phyloP scores from a whole-genome alignment of 2,113 vertebrate genomes.

The Neomonachus schauinslandi region DNA sequence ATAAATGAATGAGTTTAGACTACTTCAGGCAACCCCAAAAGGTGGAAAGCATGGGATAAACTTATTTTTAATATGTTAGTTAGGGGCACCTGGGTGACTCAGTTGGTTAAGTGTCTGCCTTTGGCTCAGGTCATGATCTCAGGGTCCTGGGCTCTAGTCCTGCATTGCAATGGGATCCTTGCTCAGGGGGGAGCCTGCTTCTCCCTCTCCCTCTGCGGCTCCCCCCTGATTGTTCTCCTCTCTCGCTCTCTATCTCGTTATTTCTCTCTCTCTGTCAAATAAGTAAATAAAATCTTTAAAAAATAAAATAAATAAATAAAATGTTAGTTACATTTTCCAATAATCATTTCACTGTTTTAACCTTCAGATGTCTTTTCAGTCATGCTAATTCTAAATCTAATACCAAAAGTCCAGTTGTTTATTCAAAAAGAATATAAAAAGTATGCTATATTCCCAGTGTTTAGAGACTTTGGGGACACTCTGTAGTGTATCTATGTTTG shows the following conservation, averaged over 20 bases:
- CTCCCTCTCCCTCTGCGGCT: too few relatives aligned
- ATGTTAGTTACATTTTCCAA: background rate
- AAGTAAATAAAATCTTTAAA: too few relatives aligned
- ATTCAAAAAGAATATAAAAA: background rate
- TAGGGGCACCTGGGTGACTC: background rate
- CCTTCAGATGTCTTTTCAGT: background rate
- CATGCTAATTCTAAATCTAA: background rate
- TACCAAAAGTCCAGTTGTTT: background rate
- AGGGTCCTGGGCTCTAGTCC: too few relatives aligned
- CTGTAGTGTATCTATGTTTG: background rate
- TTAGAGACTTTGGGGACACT: background rate
- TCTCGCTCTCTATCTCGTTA: too few relatives aligned
- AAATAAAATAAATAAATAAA: background rate
- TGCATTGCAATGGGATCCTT: too few relatives aligned
- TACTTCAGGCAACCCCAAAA: background rate
- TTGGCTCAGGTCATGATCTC: too few relatives aligned
- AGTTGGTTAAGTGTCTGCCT: too few relatives aligned
- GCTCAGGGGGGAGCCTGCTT: too few relatives aligned
- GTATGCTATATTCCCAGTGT: background rate
- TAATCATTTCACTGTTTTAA: background rate
- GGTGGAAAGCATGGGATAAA: background rate
- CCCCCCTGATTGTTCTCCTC: too few relatives aligned
- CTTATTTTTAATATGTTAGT: background rate
- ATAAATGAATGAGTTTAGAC: background rate
- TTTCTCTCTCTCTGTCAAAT: too few relatives aligned